Evolutionary conservation across 2,797 vertebrate species (phyloP).

Genomic region (Manis crassicaudata): DNA sequence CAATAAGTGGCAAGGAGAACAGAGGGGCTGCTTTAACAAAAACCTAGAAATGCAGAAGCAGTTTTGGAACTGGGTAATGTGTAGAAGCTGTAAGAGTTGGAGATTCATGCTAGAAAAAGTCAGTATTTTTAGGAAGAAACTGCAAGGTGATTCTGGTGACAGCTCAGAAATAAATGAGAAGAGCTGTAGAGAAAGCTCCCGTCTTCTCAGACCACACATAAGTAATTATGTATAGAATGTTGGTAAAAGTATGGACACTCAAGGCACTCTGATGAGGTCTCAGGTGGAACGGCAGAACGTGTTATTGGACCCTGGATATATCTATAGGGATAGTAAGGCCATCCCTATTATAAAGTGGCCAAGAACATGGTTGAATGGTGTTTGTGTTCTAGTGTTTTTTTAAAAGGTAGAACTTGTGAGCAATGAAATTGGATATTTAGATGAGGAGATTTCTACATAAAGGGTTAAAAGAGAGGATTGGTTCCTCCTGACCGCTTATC

Average conservation of each 20-base stretch:
- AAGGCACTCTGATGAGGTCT: neutral
- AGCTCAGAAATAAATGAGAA: neutral
- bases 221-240: neutral
- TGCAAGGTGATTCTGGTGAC: neutral
- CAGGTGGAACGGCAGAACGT: neutral
- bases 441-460: neutral
- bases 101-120: neutral
- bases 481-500: neutral
- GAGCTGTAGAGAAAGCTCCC: neutral
- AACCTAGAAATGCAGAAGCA: neutral
- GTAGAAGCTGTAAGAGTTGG: neutral
- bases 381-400: neutral
- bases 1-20: neutral
- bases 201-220: neutral
- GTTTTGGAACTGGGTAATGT: neutral
- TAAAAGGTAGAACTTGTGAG: neutral
- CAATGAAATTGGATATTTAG: neutral
- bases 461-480: neutral
- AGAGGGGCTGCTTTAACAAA: neutral
- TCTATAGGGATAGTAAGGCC: neutral
- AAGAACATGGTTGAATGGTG: neutral
- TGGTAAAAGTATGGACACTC: neutral
- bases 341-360: neutral
- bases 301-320: neutral
- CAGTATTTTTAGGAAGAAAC: neutral